A percentile compares a stretch with the other conserved stretches of the same genome.
phyloP scores from a whole-genome alignment of 1,140 invertebrate genomes.

The Drosophila sturtevanti region DNA sequence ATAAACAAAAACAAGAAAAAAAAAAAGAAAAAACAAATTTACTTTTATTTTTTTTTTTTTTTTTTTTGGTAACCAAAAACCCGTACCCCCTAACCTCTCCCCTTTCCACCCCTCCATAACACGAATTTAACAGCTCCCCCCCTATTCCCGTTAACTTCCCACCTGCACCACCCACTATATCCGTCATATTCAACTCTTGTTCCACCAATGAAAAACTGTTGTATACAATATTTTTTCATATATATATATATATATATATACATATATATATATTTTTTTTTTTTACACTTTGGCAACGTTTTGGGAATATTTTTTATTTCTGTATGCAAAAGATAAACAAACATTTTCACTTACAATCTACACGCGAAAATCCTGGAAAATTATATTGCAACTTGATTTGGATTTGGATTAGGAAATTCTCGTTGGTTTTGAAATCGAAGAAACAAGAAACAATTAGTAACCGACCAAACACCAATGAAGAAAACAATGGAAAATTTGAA shows the following conservation, averaged over 20 bases:
- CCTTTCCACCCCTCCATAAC: background rate
- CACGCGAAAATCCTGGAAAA: background rate
- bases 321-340: background rate
- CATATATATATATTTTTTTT: no score
- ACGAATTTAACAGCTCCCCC: background rate
- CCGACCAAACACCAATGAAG: no score
- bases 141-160: background rate
- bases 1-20: conserved; percentile 14
- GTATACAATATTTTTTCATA: background rate
- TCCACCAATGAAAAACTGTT: conserved; percentile 4
- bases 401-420: background rate
- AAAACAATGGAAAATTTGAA: background rate
- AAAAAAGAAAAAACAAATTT: conserved; percentile 6
- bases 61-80: background rate
- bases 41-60: conserved; percentile 32
- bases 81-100: background rate
- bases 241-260: no score
- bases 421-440: background rate
- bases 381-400: background rate
- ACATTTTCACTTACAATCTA: no score
- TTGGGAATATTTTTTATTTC: background rate
- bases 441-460: background rate
- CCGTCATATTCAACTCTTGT: background rate
- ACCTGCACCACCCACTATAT: background rate
- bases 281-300: background rate